phyloP scores from a whole-genome alignment of 2,797 vertebrate species.

The Rhabdophis nuchalis region DNA sequence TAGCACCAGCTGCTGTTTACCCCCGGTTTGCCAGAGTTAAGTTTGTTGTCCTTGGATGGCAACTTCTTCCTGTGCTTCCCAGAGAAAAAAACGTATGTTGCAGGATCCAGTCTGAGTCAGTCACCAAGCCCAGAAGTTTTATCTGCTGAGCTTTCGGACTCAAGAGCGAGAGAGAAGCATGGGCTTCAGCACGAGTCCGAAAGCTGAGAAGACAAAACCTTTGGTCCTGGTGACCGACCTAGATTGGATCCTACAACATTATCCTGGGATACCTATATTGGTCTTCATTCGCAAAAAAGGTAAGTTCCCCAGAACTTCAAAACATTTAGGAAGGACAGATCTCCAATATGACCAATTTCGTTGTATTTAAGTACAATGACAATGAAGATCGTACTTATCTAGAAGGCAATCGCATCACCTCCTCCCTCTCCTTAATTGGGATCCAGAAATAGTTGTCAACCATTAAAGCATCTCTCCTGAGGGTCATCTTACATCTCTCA shows the following conservation, averaged over 20 bases:
- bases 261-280: not conserved
- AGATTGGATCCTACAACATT: not conserved
- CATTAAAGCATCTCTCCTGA: not conserved
- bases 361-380: too few species aligned
- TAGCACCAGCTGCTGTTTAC: not conserved
- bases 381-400: too few species aligned
- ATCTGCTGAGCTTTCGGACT: not conserved
- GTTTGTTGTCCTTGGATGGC: not conserved
- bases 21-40: not conserved
- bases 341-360: too few species aligned
- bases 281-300: not conserved
- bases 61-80: not conserved
- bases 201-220: not conserved
- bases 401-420: not conserved
- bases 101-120: too few species aligned
- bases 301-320: not conserved
- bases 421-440: not conserved
- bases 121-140: too few species aligned
- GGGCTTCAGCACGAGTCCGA: not conserved
- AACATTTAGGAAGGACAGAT: not conserved
- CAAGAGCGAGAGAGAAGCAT: not conserved
- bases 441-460: not conserved
- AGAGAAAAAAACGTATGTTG: not conserved
- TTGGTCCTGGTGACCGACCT: accelerated
- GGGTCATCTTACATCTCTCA: not conserved